These are phyloP conservation scores for Papilio xuthus DNA, from an alignment of 1,140 invertebrate species.

Conservation along the genomic window DNA sequence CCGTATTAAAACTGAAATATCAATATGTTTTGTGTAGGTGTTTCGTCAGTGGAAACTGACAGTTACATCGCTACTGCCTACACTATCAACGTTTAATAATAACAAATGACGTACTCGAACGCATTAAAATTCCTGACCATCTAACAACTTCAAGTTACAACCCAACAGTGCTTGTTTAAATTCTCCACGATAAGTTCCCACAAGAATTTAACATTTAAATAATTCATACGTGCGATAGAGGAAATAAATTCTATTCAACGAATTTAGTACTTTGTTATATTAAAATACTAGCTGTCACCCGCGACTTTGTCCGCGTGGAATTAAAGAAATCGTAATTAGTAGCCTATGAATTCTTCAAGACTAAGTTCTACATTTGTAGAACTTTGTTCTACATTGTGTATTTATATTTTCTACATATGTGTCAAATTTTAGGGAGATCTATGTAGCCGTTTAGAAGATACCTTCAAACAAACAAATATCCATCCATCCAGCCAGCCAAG, in stretches of 20 bases:
- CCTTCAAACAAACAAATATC: too few species aligned
- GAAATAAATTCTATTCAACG: background rate
- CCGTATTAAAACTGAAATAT: background rate
- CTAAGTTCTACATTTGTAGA: too few species aligned
- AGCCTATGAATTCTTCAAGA: too few species aligned
- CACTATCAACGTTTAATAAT: conserved; percentile 45
- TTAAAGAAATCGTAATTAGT: too few species aligned
- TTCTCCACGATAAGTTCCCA: conserved; percentile 25
- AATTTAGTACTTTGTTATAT: background rate
- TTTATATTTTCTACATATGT: too few species aligned
- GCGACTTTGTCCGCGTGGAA: too few species aligned
- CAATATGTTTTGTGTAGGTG: background rate
- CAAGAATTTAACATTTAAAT: background rate
- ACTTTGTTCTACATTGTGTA: too few species aligned
- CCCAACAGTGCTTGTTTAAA: conserved; percentile 39
- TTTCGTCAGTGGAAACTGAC: background rate
- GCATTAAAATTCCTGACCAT: conserved; percentile 41
- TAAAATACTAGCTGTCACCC: background rate
- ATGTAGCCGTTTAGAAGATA: too few species aligned
- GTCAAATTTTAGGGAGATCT: too few species aligned
- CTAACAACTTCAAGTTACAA: conserved; percentile 34
- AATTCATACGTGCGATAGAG: background rate
- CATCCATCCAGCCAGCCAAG: too few species aligned
- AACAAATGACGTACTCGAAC: conserved; percentile 38
- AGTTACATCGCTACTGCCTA: conserved; percentile 43